Conservation (phyloP, 2,797 vertebrate genomes). For the Enoplosus armatus region DNA sequence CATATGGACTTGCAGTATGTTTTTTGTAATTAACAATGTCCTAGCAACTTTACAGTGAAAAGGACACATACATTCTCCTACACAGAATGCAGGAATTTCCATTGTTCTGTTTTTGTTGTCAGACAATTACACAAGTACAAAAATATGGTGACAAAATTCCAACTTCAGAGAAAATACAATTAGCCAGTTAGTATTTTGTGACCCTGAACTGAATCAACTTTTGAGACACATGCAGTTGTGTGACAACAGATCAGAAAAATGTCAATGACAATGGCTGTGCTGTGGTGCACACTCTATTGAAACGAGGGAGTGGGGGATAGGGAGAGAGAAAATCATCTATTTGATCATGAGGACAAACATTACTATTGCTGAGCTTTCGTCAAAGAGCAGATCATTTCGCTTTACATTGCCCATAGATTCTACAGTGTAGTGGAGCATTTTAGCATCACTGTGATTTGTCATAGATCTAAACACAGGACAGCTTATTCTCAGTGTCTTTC, state of each 20-base stretch:
- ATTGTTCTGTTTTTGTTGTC: not conserved
- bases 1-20: not conserved
- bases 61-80: not conserved
- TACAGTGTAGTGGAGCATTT: conserved; percentile 31
- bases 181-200: not conserved
- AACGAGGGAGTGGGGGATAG: too few relatives aligned
- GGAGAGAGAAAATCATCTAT: conserved; percentile 11
- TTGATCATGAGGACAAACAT: conserved; percentile 4
- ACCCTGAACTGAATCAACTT: not conserved
- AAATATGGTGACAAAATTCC: not conserved
- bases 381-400: conserved; percentile 29
- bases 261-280: not conserved
- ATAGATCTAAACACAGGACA: conserved; percentile 51
- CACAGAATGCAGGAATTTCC: not conserved
- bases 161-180: not conserved
- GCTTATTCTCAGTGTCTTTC: conserved; percentile 17
- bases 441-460: conserved; percentile 53
- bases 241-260: not conserved
- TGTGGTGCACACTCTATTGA: not conserved
- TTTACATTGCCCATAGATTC: conserved; percentile 14
- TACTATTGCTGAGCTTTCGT: conserved; percentile 3
- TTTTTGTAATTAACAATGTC: not conserved
- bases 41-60: not conserved
- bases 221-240: not conserved
- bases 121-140: not conserved